Conservation (phyloP, 2,113 vertebrate species). For the Oryzias celebensis region DNA sequence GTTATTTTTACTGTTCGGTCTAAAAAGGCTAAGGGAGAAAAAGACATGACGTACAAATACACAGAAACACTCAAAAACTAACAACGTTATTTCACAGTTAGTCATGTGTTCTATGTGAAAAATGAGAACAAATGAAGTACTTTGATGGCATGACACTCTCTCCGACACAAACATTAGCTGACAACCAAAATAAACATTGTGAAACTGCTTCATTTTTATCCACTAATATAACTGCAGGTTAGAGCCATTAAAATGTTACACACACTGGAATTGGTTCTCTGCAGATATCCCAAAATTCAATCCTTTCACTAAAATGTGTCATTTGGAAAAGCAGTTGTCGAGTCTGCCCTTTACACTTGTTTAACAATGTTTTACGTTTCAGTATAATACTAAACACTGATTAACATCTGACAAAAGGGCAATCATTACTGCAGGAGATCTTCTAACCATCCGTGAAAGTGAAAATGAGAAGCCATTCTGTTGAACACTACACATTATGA, state of each 20-base stretch:
- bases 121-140: constrained; percentile 27
- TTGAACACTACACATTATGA: constrained; percentile 68
- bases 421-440: constrained; percentile 52
- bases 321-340: constrained; percentile 38
- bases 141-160: constrained; percentile 39
- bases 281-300: constrained; percentile 30
- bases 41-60: constrained; percentile 29
- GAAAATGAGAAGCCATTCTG: constrained; percentile 71
- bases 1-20: constrained; percentile 64
- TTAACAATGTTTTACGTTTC: constrained; percentile 63
- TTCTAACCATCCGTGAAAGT: constrained; percentile 74
- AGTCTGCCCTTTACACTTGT: constrained; percentile 65
- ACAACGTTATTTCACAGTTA: constrained; percentile 14
- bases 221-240: constrained; percentile 53
- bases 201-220: constrained; percentile 29
- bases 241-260: constrained; percentile 20
- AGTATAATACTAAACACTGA: constrained; percentile 66
- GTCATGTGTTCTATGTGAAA: constrained; percentile 25
- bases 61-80: constrained; percentile 21
- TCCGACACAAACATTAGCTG: constrained; percentile 44
- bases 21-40: constrained; percentile 23
- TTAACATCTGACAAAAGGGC: constrained; percentile 71
- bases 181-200: constrained; percentile 62
- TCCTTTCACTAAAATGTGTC: constrained; percentile 27
- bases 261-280: constrained; percentile 15